phyloP scores from a whole-genome alignment of 2,797 vertebrate species.

The Rhabdomys pumilio region DNA sequence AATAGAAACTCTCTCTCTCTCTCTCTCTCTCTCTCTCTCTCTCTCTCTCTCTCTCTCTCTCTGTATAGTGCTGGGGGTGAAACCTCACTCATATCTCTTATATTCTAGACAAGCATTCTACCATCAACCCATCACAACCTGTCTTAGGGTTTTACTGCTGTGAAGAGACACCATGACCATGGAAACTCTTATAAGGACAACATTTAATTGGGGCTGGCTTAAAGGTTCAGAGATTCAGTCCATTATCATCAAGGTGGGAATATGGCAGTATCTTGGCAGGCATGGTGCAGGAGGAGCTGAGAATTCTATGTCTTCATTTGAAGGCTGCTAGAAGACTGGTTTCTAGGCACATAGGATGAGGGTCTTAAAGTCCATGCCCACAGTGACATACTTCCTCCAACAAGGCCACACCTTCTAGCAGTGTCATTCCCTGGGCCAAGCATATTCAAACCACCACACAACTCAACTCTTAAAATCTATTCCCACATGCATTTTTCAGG shows the following conservation, averaged over 20 bases:
- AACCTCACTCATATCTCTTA: not conserved
- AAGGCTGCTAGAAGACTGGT: not conserved
- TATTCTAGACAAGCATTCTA: not conserved
- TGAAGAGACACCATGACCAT: not conserved
- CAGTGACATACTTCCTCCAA: not conserved
- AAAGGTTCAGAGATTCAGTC: not conserved
- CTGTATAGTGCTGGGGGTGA: not conserved
- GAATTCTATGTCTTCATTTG: not conserved
- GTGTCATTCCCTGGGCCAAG: not conserved
- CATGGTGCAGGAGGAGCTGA: not conserved
- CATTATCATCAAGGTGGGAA: not conserved
- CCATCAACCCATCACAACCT: not conserved
- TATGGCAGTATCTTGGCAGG: not conserved
- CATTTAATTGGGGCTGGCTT: not conserved
- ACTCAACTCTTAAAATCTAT: not conserved
- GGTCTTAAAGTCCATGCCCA: not conserved
- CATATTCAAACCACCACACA: not conserved
- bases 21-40: no score
- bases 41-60: no score
- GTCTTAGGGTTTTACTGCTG: not conserved
- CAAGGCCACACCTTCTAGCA: not conserved
- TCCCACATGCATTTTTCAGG: not conserved
- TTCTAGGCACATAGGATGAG: not conserved
- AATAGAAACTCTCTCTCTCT: no score
- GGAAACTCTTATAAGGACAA: not conserved